Evolutionary conservation across 2,797 vertebrate genomes (phyloP), one percentile per base, ranked within the genome.

Genomic region (Myioborus melanocephalus): DNA sequence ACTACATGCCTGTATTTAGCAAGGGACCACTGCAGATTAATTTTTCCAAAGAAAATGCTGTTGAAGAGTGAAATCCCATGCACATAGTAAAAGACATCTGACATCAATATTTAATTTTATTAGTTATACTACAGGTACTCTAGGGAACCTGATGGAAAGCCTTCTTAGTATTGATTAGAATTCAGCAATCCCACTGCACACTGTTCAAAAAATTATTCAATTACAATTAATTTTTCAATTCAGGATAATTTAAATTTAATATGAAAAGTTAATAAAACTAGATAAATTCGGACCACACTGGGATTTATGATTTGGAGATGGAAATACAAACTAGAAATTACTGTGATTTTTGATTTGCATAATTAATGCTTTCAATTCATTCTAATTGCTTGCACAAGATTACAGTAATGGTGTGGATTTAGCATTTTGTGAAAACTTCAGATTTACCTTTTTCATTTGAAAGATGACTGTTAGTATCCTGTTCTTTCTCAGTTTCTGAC

Each of bases 101-200:
- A 89, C 93, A 90, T 97, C 97, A 95, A 92, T 97, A 97, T 91
- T 96, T 97, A 96, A 98, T 96, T 96, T 97, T 97, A 97, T 97
- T 97, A 97, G 96, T 95, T 96, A 95, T 96, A 93, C 96, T 94
- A 89, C 82, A 70, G 81, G 79, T 96, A 94, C 88, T 93, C 94
- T 81, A 27, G 91, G 96, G 94, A 93, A 83, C 71, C 78, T 52
- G 93, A 95, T 83, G 75, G 89, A 94, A 84, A 95, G 80, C 89
- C 57, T 94, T 93, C 89, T 93, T 43, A 18, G 70, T 95, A 98
- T 97, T 37, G 96, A 98, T 95, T 76, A 79, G 44, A 60, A 30
- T 94, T 93, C 94, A 95, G 93, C 95, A 95, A 95, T 87, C 78
- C 73, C 86, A 83, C 35, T 80, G 73, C 91, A 93, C 61, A 47